A percentile compares a stretch with the other conserved stretches of the same genome.
Conservation (phyloP, 2,888 invertebrate species). For the Temnothorax unifasciatus region DNA sequence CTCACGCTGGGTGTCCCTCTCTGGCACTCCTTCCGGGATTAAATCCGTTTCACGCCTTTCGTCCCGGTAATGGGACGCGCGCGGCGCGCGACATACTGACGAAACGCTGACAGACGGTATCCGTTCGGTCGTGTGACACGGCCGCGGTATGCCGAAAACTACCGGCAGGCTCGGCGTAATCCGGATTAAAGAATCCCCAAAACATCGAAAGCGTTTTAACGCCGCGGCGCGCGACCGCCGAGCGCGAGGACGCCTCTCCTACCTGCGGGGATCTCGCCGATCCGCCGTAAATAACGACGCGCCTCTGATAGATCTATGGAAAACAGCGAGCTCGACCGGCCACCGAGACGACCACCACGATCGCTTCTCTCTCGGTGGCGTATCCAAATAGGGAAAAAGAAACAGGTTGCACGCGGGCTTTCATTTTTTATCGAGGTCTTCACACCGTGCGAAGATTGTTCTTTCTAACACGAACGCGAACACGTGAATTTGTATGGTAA, state of each 20-base stretch:
- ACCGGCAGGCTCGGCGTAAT: conserved; percentile 81
- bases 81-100: conserved; percentile 10
- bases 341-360: conserved; percentile 56
- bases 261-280: conserved; percentile 66
- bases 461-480: neutral
- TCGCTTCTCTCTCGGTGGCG: conserved; percentile 30
- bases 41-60: conserved; percentile 65
- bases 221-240: conserved; percentile 68
- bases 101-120: conserved; percentile 43
- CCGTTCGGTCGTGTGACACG: conserved; percentile 60
- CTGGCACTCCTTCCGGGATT: conserved; percentile 43
- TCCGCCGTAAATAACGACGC: conserved; percentile 60
- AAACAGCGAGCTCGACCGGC: conserved; percentile 53
- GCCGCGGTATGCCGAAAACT: conserved; percentile 64
- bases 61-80: conserved; percentile 64
- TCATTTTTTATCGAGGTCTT: conserved; percentile 35
- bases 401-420: neutral
- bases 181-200: conserved; percentile 84
- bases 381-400: conserved; percentile 2
- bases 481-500: neutral
- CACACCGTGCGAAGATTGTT: conserved; percentile 8
- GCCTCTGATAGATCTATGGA: conserved; percentile 58
- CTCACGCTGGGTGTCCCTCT: conserved; percentile 66
- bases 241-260: conserved; percentile 54
- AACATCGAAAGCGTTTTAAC: conserved; percentile 85